phyloP scores from a whole-genome alignment of 2,113 vertebrate genomes.

The Percopsis transmontana region DNA sequence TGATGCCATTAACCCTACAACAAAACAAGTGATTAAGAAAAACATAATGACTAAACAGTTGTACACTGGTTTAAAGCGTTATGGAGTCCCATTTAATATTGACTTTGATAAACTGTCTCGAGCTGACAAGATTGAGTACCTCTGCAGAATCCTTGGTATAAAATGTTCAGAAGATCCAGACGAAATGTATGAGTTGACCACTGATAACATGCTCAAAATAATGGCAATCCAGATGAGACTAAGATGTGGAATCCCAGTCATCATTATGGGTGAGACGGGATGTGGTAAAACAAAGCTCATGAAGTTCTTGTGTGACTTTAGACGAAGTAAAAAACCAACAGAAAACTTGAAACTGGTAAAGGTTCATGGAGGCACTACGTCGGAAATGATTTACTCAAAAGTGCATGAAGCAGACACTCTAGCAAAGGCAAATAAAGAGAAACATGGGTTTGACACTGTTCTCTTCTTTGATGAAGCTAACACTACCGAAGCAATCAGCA shows the following conservation, averaged over 20 bases:
- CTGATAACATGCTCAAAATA: slow-evolving; percentile 92
- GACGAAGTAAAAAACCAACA: slow-evolving; percentile 59
- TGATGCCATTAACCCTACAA: slow-evolving; percentile 83
- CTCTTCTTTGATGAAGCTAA: slow-evolving; percentile 97
- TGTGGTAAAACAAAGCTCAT: slow-evolving; percentile 95
- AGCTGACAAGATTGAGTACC: slow-evolving; percentile 82
- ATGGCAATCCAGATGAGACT: slow-evolving; percentile 95
- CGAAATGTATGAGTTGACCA: slow-evolving; percentile 92
- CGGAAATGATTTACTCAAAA: slow-evolving; percentile 82
- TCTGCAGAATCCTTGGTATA: slow-evolving; percentile 88
- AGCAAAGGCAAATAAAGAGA: slow-evolving; percentile 76
- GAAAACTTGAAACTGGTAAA: slow-evolving; percentile 93
- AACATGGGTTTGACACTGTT: slow-evolving; percentile 83
- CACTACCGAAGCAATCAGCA: slow-evolving; percentile 90
- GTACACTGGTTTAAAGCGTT: slow-evolving; percentile 77
- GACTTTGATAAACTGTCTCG: slow-evolving; percentile 86
- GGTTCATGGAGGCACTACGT: slow-evolving; percentile 92
- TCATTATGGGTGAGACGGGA: slow-evolving; percentile 98
- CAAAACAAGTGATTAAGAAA: slow-evolving; percentile 77
- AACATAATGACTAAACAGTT: slow-evolving; percentile 81
- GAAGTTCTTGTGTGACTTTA: slow-evolving; percentile 87
- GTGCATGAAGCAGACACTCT: slow-evolving; percentile 82
- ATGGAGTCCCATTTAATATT: slow-evolving; percentile 89
- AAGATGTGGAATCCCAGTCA: slow-evolving; percentile 91
- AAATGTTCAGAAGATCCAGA: slow-evolving; percentile 85